Evolutionary conservation across 2,797 vertebrate species (phyloP).

Genomic region (Neoniphon sammara): DNA sequence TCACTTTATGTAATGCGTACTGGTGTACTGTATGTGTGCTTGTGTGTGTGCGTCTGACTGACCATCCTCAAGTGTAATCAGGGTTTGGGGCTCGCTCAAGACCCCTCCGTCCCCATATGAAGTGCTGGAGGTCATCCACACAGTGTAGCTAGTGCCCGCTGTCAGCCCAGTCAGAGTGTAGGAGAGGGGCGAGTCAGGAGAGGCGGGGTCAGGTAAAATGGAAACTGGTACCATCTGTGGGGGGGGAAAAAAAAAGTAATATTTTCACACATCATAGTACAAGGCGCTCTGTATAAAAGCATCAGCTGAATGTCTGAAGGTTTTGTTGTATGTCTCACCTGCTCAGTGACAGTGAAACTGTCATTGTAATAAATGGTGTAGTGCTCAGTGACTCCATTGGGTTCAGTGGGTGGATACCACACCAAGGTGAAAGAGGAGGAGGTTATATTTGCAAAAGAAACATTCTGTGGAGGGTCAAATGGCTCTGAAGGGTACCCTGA

Average conservation of each 20-base stretch:
- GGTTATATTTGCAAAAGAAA: conserved; percentile 84
- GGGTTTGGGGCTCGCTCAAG: conserved; percentile 84
- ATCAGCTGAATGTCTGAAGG: background rate
- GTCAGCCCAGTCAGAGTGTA: conserved; percentile 85
- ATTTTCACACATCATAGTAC: conserved; percentile 13
- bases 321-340: conserved; percentile 82
- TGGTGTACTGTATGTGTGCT: conserved; percentile 16
- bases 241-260: conserved; percentile 20
- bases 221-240: conserved; percentile 85
- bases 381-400: conserved; percentile 90
- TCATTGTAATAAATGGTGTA: conserved; percentile 91
- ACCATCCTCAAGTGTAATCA: conserved; percentile 92
- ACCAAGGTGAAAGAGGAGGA: conserved; percentile 85
- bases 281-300: background rate
- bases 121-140: conserved; percentile 95
- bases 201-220: conserved; percentile 62
- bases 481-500: conserved; percentile 83
- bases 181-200: conserved; percentile 69
- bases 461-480: conserved; percentile 88
- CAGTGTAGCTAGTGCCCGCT: conserved; percentile 88
- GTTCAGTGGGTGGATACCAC: conserved; percentile 89
- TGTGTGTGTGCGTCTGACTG: conserved; percentile 77
- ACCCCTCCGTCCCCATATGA: conserved; percentile 90
- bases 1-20: conserved; percentile 35
- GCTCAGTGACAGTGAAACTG: conserved; percentile 77